Percentiles rank a stretch among this genome's conserved stretches.
Conservation (phyloP, 2,113 vertebrate genomes). For the Fregata magnificens region DNA sequence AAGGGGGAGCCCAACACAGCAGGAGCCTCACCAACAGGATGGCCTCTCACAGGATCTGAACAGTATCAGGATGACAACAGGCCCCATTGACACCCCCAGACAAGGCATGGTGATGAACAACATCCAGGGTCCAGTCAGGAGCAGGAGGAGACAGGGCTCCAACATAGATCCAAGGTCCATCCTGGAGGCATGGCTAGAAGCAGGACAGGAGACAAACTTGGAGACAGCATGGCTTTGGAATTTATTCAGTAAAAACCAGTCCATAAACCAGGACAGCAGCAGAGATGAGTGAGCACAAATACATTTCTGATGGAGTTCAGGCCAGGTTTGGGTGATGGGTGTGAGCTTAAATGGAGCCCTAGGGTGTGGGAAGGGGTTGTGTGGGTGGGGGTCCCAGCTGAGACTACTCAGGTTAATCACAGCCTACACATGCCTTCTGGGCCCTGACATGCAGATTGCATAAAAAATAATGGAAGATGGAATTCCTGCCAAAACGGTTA, state of each 20-base stretch:
- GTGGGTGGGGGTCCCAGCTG: background rate
- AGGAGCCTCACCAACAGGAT: accelerated
- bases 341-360: background rate
- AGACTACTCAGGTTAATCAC: background rate
- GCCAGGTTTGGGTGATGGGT: background rate
- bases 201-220: background rate
- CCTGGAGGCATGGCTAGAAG: background rate
- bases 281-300: background rate
- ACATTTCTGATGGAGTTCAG: background rate
- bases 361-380: accelerated
- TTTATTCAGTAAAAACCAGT: background rate
- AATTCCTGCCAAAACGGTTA: background rate
- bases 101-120: background rate
- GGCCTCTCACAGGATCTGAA: background rate
- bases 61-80: background rate
- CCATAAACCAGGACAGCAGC: background rate
- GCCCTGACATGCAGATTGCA: background rate
- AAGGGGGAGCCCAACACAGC: background rate
- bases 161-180: background rate
- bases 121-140: background rate
- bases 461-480: background rate
- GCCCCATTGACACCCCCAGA: background rate
- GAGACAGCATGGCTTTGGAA: background rate
- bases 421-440: background rate
- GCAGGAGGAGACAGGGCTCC: background rate